Evolutionary conservation across 2,888 invertebrate species (phyloP).

Genomic region (Eilema depressum): DNA sequence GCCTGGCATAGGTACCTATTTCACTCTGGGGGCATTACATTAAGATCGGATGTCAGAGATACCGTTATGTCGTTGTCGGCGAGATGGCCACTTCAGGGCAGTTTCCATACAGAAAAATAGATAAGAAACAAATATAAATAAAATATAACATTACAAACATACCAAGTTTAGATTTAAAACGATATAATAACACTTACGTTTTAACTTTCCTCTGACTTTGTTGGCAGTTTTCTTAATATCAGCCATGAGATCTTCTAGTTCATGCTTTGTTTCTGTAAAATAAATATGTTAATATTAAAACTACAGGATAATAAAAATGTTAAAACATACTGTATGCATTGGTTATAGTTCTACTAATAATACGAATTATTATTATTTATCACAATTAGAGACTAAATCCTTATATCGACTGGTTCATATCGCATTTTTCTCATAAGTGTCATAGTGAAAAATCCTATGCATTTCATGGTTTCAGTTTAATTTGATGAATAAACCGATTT

Average conservation of each 20-base stretch:
- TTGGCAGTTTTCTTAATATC: slow-evolving; percentile 99
- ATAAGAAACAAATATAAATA: neutral
- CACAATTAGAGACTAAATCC: too few relatives aligned
- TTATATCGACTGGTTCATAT: too few relatives aligned
- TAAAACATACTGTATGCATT: too few relatives aligned
- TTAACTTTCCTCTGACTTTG: slow-evolving; percentile 99
- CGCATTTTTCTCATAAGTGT: too few relatives aligned
- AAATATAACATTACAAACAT: too few relatives aligned
- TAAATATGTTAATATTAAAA: slow-evolving; percentile 38
- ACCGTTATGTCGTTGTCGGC: neutral
- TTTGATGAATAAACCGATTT: too few relatives aligned
- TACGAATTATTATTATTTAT: too few relatives aligned
- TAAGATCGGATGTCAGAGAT: neutral
- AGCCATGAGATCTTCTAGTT: slow-evolving; percentile 99
- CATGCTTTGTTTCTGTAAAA: slow-evolving; percentile 99
- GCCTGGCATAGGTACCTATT: too few relatives aligned
- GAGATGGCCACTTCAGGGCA: neutral
- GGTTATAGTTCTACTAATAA: too few relatives aligned
- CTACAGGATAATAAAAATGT: neutral
- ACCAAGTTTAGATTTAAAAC: neutral
- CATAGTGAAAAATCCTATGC: too few relatives aligned
- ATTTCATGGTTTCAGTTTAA: too few relatives aligned
- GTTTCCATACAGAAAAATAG: neutral
- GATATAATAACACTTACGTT: slow-evolving; percentile 89
- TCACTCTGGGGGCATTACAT: neutral